Evolutionary conservation across 2,797 vertebrate genomes (phyloP), one percentile per base, ranked within the genome.

Genomic region (Cryptoblepharus egeriae): DNA sequence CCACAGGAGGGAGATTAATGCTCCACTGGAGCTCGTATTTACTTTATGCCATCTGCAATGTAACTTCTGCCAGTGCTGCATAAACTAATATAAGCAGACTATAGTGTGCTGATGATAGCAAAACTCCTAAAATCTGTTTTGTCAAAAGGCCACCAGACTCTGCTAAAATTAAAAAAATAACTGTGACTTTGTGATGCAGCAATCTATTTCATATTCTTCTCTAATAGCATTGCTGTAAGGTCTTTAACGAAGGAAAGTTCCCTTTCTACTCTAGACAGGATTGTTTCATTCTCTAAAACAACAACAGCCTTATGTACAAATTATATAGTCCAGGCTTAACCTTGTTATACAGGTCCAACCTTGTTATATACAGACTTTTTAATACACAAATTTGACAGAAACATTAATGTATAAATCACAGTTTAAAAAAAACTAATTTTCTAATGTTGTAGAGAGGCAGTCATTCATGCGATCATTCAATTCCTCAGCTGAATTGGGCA

Each of bases 1-100:
- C 84, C 74, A 77, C 77, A 45, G 42, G 74, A 24, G 6, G 28
- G 77, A 87, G 89, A 92, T 81, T 87, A 85, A 2, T 18, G 45
- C 35, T 68, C 42, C 49, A 52, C 85, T 12, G 0, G 6, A 67
- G 32, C 61, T 26, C 24, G 15, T 77, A 57, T 89, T 91, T 91
- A 76, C 72, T 82, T 79, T 58, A 67, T 32, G 30, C 69, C 4
- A 3, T 1, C 26, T 91, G 84, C 68, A 0, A 77, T 2, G 3
- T 0, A 10, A 67, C 78, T 68, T 42, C 58, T 60, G 32, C 79
- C 49, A 57, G 70, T 4, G 45, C 83, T 58, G 74, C 24, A 35
- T 4, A 57, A 77, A 69, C 74, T 87, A 11, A 26, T n/a, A 42
- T 0, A 35, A 67, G 78, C 39, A 68, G 82, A 63, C 8, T 0